phyloP scores from a whole-genome alignment of 2,888 invertebrate species.

The Dioctria rufipes region DNA sequence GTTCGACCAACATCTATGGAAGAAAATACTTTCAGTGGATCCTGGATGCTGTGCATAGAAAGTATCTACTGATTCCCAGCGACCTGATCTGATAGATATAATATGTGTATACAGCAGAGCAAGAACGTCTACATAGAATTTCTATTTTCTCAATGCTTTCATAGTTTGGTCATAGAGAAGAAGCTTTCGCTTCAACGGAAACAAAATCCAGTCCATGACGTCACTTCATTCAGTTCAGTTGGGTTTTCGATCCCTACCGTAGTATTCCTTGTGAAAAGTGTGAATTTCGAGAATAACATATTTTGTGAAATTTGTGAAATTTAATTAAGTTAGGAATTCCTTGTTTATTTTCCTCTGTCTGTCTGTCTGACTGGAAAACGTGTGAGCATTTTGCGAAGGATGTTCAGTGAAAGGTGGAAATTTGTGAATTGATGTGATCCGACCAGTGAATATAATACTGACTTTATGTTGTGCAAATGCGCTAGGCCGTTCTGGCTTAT shows the following conservation, averaged over 20 bases:
- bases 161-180: neutral
- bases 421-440: neutral
- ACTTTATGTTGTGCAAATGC: too few species aligned
- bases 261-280: neutral
- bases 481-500: too few species aligned
- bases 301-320: neutral
- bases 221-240: slow-evolving; percentile 48
- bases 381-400: neutral
- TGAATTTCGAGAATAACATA: neutral
- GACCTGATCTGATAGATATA: neutral
- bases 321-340: neutral
- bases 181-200: neutral
- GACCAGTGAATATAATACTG: too few species aligned
- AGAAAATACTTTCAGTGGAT: neutral
- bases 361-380: neutral
- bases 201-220: slow-evolving; percentile 54
- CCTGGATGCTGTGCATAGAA: slow-evolving; percentile 21
- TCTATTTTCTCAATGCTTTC: neutral
- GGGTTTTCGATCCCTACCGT: neutral
- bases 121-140: neutral
- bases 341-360: neutral
- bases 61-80: neutral
- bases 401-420: neutral
- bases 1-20: neutral
- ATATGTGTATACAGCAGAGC: neutral